These are phyloP conservation scores for Momotus momota DNA, from an alignment of 2,797 vertebrate species.

Conservation along the genomic window DNA sequence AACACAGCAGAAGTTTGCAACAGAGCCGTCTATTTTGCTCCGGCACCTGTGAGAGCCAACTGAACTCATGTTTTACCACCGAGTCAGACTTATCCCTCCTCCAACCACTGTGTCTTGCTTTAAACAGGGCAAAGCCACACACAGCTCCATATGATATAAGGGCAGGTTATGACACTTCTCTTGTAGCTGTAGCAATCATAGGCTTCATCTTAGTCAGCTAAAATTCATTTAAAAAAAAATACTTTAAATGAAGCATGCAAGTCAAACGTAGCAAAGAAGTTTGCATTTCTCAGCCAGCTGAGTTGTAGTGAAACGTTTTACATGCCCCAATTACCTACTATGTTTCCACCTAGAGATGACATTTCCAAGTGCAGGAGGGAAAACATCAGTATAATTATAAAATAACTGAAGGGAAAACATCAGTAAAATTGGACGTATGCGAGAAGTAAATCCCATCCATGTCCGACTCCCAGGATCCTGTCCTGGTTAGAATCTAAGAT, in stretches of 20 bases:
- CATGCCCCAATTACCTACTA: slow-evolving; percentile 68
- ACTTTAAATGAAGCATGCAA: slow-evolving; percentile 9
- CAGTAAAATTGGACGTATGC: background rate
- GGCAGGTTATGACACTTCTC: background rate
- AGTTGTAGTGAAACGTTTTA: slow-evolving; percentile 62
- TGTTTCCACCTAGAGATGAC: slow-evolving; percentile 17
- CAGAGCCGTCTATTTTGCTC: slow-evolving; percentile 25
- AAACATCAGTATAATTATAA: background rate
- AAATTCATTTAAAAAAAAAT: background rate
- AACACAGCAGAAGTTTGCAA: slow-evolving; percentile 14
- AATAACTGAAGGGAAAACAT: background rate
- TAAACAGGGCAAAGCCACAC: background rate
- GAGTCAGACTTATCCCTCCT: slow-evolving; percentile 45
- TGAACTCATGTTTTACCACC: slow-evolving; percentile 52
- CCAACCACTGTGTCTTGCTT: background rate
- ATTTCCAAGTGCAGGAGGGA: slow-evolving; percentile 36
- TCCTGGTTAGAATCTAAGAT: slow-evolving; percentile 13
- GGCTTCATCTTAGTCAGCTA: background rate
- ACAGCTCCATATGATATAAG: background rate
- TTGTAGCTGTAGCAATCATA: background rate
- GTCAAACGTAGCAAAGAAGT: slow-evolving; percentile 10
- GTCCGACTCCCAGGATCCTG: slow-evolving; percentile 10
- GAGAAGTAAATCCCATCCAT: background rate
- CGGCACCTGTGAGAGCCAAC: slow-evolving; percentile 41
- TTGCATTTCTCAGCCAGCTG: slow-evolving; percentile 39